Evolutionary conservation across 2,113 vertebrate genomes (phyloP), one percentile per base, ranked within the genome.

Genomic region (Stigmatopora nigra): DNA sequence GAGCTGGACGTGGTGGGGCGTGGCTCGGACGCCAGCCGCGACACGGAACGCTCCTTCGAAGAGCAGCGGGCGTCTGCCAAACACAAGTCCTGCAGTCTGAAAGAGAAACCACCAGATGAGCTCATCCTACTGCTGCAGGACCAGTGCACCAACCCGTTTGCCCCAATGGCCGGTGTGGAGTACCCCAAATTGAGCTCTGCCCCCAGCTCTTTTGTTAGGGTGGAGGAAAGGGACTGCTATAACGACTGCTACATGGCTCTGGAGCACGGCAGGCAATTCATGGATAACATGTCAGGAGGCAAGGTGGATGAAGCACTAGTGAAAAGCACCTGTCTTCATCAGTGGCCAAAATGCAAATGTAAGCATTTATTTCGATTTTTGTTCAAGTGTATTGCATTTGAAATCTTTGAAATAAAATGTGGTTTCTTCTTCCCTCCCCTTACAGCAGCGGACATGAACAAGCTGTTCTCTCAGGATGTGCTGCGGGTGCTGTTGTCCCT

Each of bases 271-370:
- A 88, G 96, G 68, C 97, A 99, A 87, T 99, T 98, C 85, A 98
- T 99, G 96, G 97, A 99, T 91, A 99, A 98, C 82, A 98, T 98
- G 96, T 98, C 97, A 7, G 96, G 97, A 81, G 96, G 97, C 72
- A 98, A 97, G 87, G 95, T 98, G 65, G 97, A 99, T 68, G 96
- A 99, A 93, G 90, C 92, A 64, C 92, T 98, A 87, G 94, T 99
- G 82, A 98, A 94, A 89, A 97, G 90, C 85, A 95, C 96, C 77
- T 97, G 94, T 90, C 92, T 99, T 83, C 95, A 99, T 83, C 93
- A 92, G 61, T 99, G 97, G 97, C 92, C 94, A 70, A 97, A 97
- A 91, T 91, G 91, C 88, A 97, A 94, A 69, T 93, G 96, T 99
- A 86, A 87, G 77, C 62, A 60, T 73, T 63, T 9, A 22, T 66